Conservation (phyloP, 2,888 invertebrate species). For the Glomeris marginata region DNA sequence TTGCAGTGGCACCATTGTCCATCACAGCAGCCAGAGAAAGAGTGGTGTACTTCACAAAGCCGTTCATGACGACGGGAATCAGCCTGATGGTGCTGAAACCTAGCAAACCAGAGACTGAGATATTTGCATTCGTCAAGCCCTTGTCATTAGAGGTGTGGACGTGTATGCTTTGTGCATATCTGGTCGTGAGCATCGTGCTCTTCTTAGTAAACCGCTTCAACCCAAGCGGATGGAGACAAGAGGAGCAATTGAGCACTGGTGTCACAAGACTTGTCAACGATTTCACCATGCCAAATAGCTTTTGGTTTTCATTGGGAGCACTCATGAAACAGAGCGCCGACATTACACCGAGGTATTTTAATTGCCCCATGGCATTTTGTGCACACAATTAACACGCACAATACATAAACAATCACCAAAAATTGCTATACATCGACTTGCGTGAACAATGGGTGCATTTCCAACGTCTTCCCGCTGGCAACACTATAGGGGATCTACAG, state of each 20-base stretch:
- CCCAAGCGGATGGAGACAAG: conserved; percentile 37
- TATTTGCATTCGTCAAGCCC: conserved; percentile 42
- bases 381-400: no score
- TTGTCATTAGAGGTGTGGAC: conserved; percentile 39
- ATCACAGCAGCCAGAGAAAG: conserved; percentile 39
- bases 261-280: conserved; percentile 25
- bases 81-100: conserved; percentile 45
- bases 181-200: conserved; percentile 37
- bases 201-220: conserved; percentile 40
- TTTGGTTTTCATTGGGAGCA: conserved; percentile 42
- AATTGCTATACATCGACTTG: no score
- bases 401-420: no score
- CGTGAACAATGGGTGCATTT: no score
- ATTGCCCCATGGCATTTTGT: background rate
- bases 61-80: conserved; percentile 41
- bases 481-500: no score
- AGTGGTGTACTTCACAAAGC: conserved; percentile 42
- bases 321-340: conserved; percentile 44
- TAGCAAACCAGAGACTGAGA: conserved; percentile 34
- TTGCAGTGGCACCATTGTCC: conserved; percentile 41
- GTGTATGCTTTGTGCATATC: conserved; percentile 38
- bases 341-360: conserved; percentile 36
- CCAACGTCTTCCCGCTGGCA: no score
- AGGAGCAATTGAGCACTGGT: background rate
- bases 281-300: conserved; percentile 39